Percentiles rank a stretch among this genome's conserved stretches.
phyloP scores from a whole-genome alignment of 2,888 invertebrate genomes.

The Melanostoma mellinum region DNA sequence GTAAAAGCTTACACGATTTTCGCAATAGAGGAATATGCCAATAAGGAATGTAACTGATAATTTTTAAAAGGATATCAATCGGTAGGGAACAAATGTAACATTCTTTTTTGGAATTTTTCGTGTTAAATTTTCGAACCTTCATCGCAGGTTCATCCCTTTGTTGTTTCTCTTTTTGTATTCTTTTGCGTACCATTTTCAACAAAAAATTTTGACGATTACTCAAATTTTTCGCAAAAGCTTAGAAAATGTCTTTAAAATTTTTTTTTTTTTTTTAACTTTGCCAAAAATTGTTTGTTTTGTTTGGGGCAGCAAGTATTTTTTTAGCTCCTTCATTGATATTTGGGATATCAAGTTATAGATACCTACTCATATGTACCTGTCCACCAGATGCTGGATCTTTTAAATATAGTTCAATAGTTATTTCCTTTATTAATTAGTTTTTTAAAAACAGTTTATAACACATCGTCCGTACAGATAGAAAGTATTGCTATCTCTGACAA shows the following conservation, averaged over 20 bases:
- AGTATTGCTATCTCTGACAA: too few relatives aligned
- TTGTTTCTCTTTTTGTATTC: neutral
- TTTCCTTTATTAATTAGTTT: too few relatives aligned
- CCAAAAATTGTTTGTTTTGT: too few relatives aligned
- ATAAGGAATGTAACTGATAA: conserved; percentile 75
- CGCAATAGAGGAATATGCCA: conserved; percentile 77
- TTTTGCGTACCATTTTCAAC: conserved; percentile 14
- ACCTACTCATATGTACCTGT: too few relatives aligned
- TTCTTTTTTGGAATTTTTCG: neutral
- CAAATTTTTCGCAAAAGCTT: neutral
- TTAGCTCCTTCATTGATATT: too few relatives aligned
- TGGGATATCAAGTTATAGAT: too few relatives aligned
- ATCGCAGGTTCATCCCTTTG: neutral
- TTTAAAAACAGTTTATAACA: too few relatives aligned
- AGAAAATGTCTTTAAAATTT: neutral
- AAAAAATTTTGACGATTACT: neutral
- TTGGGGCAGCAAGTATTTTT: too few relatives aligned
- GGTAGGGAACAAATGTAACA: conserved; percentile 75
- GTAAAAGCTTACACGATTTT: conserved; percentile 75
- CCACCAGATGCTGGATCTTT: too few relatives aligned
- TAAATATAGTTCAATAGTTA: too few relatives aligned
- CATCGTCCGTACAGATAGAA: too few relatives aligned
- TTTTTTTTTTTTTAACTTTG: neutral
- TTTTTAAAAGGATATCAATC: conserved; percentile 75
- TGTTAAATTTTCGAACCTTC: conserved; percentile 12